Conservation (phyloP, 2,888 invertebrate species). For the Eilema depressum region DNA sequence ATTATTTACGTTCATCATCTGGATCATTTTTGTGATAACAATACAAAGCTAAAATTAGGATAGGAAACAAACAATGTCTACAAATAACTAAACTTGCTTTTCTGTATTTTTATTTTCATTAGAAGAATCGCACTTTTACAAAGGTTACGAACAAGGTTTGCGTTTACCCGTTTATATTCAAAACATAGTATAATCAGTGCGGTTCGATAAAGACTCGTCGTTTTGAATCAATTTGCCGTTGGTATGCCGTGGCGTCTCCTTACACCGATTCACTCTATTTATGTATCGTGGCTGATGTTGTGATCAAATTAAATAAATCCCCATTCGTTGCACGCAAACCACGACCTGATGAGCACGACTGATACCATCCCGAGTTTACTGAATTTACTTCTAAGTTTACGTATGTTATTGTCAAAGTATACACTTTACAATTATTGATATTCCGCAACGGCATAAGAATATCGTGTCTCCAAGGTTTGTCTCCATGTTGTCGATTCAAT, state of each 20-base stretch:
- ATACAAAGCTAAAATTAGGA: neutral
- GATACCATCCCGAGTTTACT: slow-evolving; percentile 53
- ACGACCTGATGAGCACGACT: slow-evolving; percentile 43
- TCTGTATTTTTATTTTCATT: neutral
- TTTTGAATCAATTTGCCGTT: slow-evolving; percentile 62
- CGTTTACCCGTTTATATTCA: slow-evolving; percentile 47
- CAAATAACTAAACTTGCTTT: neutral
- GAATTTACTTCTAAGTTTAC: slow-evolving; percentile 23
- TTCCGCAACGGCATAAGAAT: too few relatives aligned
- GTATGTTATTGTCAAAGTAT: slow-evolving; percentile 20
- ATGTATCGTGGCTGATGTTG: slow-evolving; percentile 47
- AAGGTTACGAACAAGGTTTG: slow-evolving; percentile 24
- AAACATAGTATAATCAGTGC: slow-evolving; percentile 55
- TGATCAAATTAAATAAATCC: slow-evolving; percentile 66
- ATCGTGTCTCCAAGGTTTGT: neutral
- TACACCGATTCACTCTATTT: slow-evolving; percentile 53
- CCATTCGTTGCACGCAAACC: slow-evolving; percentile 62
- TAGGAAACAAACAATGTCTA: neutral
- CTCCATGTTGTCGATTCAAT: neutral
- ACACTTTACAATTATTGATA: slow-evolving; percentile 8
- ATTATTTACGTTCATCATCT: neutral
- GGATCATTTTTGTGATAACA: neutral
- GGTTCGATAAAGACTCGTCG: slow-evolving; percentile 57
- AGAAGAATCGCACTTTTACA: neutral
- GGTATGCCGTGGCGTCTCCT: slow-evolving; percentile 49